Base-by-base conservation (phyloP, 2,888 invertebrate genomes). In the Prostheceraeus crozeri region DNA sequence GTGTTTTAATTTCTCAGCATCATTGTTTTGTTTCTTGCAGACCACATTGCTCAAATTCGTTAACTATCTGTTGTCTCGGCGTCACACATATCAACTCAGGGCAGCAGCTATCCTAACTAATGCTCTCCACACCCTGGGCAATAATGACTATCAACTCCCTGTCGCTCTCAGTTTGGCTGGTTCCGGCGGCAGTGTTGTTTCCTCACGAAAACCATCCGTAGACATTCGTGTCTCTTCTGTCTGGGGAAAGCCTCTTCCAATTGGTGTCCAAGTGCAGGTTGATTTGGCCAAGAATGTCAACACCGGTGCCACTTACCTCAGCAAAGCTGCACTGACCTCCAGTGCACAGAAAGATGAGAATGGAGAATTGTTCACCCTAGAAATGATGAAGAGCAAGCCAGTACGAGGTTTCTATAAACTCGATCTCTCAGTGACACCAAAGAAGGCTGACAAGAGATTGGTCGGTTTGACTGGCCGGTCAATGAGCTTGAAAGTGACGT, bases 21-120 rank as follows among this genome's bases (percentile, higher is more conserved):
- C n/a, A n/a, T n/a, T n/a, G n/a, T n/a, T n/a, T n/a, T n/a, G n/a
- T n/a, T n/a, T n/a, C n/a, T n/a, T n/a, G n/a, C n/a, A n/a, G n/a
- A n/a, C n/a, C 25, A 90, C 91, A 78, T 83, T 84, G 1, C 82
- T 86, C 52, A 94, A 94, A 79, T 85, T 96, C 70, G 84, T 85
- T 0, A 85, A 85, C 72, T 96, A 94, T 79, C 82, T 94, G 69
- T 79, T 91, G 63, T 87, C 87, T 46, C 83, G 94, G 40, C 85
- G 86, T 66, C 87, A 89, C 46, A 91, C 93, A 1, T 89, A 86
- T 73, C 83, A 86, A 2, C 81, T 86, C 0, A 85, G 86, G 71
- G 89, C 90, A 30, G 86, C 86, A 3, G 83, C 85, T 63, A 81
- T 85, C 58, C 80, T 96, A 10, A 55, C 55, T 19, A 19, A 16